These are phyloP conservation scores for Archaeoteleia sp. DNA, from an alignment of 2,888 invertebrate genomes.

Conservation along the genomic window DNA sequence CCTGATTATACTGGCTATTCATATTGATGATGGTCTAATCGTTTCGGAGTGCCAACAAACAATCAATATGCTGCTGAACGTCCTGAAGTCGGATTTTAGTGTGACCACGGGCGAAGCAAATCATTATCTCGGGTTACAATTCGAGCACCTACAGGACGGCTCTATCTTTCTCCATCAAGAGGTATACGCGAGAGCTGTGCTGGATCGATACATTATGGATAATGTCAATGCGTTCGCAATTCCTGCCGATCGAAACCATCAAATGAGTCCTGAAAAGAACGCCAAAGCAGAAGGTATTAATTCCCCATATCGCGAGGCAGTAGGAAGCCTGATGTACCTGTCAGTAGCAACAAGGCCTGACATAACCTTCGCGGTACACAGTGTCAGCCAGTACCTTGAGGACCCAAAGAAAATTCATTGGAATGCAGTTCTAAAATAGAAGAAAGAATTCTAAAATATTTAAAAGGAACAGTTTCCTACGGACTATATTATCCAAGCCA, in stretches of 20 bases:
- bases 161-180: constrained; percentile 37
- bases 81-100: constrained; percentile 27
- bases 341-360: constrained; percentile 42
- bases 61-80: constrained; percentile 12
- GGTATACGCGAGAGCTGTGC: constrained; percentile 23
- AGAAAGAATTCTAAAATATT: constrained; percentile 42
- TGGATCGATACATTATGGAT: constrained; percentile 40
- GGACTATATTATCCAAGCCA: background rate
- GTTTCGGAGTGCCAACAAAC: constrained; percentile 6
- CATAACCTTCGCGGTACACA: constrained; percentile 35
- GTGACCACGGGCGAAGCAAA: constrained; percentile 30
- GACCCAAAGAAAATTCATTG: constrained; percentile 40
- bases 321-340: constrained; percentile 44
- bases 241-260: constrained; percentile 39
- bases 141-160: constrained; percentile 37
- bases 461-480: constrained; percentile 33
- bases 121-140: constrained; percentile 51
- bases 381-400: constrained; percentile 32
- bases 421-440: too few species aligned
- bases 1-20: constrained; percentile 31
- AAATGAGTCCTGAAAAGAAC: background rate
- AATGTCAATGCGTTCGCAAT: constrained; percentile 54
- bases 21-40: constrained; percentile 49
- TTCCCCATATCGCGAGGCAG: constrained; percentile 43
- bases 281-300: background rate